Conservation (phyloP, 2,888 invertebrate species). For the Brachynemurus nebulosus region DNA sequence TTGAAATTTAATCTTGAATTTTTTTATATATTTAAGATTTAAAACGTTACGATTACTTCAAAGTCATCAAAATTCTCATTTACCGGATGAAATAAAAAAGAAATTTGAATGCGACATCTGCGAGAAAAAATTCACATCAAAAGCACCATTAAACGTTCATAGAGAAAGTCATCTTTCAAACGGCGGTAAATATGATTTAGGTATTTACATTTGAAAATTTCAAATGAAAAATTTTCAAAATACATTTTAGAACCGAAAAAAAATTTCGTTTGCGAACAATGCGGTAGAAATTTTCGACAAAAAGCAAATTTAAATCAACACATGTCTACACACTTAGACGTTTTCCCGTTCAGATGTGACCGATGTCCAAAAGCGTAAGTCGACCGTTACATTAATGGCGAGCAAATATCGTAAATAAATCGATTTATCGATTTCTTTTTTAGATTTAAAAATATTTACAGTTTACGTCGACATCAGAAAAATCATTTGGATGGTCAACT, state of each 20-base stretch:
- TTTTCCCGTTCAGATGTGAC: neutral
- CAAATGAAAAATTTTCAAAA: too few relatives aligned
- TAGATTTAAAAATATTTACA: conserved; percentile 1
- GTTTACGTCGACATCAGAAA: neutral
- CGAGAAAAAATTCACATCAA: neutral
- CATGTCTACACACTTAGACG: neutral
- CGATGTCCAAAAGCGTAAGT: neutral
- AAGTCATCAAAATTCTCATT: neutral
- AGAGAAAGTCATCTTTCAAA: neutral
- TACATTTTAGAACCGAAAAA: neutral
- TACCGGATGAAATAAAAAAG: neutral
- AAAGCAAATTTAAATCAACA: neutral
- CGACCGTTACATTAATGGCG: too few relatives aligned
- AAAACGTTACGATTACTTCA: neutral
- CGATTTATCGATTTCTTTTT: too few relatives aligned
- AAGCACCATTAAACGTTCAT: neutral
- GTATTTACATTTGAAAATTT: too few relatives aligned
- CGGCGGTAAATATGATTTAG: neutral
- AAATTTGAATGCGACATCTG: neutral
- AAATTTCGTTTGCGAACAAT: neutral
- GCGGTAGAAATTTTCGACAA: neutral
- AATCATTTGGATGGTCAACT: neutral
- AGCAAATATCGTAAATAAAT: too few relatives aligned
- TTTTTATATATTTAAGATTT: neutral
- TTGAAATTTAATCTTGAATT: too few relatives aligned